Base-by-base conservation (phyloP, 2,113 vertebrate genomes). In the Phainopepla nitens region DNA sequence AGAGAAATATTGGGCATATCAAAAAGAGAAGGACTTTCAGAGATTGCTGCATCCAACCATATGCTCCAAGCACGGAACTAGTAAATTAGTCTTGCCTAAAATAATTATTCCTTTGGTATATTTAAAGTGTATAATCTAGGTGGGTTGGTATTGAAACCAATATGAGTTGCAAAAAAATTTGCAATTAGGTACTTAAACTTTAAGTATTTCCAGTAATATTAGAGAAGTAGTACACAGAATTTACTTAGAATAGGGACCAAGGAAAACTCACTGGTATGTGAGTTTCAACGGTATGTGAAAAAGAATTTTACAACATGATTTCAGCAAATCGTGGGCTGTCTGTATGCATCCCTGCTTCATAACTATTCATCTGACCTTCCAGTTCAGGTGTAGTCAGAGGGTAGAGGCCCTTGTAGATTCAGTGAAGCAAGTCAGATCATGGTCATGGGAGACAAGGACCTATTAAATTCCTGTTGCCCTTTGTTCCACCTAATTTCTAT, bases 301-400 rank as follows among this genome's bases (percentile, higher is more conserved):
- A 75, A 47, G 6, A 53, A 56, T 42, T 79, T 81, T 87, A 39
- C 15, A 28, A 33, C 0, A 0, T 28, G 19, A 64, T 76, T 60
- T 75, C 16, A 72, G 49, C 22, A 92, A 87, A 79, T 53, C 1
- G 0, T 56, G 31, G 47, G 14, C 15, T 83, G 53, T 60, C 61
- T 68, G 13, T 84, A 42, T 60, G 45, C 57, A 64, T 44, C n/a
- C 24, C 22, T 87, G 23, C 65, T 93, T 94, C 57, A 82, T 93
- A 86, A 95, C 90, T 88, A 92, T 92, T 95, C 57, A 80, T 72
- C 85, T 82, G 85, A 86, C 66, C 92, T 95, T 94, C 45, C 0
- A 0, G 62, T 85, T 92, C 25, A 77, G 42, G 50, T 80, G n/a
- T 53, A 88, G 49, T 76, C 53, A 80, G 61, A 93, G 58, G 62